These are phyloP conservation scores for Stenoptilia bipunctidactyla DNA, from an alignment of 2,888 invertebrate genomes.

Conservation along the genomic window DNA sequence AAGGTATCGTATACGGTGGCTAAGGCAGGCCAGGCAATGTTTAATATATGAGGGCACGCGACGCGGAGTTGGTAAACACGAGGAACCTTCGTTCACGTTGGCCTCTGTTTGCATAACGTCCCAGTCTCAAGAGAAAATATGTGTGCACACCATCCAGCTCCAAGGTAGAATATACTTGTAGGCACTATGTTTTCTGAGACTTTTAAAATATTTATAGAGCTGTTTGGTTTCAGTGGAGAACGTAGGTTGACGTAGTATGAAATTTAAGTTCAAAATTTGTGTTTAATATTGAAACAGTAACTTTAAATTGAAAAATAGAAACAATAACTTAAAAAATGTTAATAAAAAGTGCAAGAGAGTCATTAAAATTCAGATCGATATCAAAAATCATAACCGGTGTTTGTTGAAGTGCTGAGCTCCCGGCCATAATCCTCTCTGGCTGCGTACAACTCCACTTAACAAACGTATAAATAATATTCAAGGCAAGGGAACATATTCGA, in stretches of 20 bases:
- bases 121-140: slow-evolving; percentile 69
- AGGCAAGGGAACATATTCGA: slow-evolving; percentile 67
- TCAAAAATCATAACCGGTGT: slow-evolving; percentile 53
- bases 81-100: slow-evolving; percentile 57
- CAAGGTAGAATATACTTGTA: slow-evolving; percentile 40
- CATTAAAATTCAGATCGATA: slow-evolving; percentile 20
- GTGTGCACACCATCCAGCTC: slow-evolving; percentile 63
- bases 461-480: slow-evolving; percentile 72
- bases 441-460: slow-evolving; percentile 65
- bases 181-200: slow-evolving; percentile 53
- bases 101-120: slow-evolving; percentile 61
- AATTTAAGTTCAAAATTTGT: no score
- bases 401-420: slow-evolving; percentile 66
- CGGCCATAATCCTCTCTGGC: slow-evolving; percentile 55
- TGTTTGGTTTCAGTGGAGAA: slow-evolving; percentile 1
- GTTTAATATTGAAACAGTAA: no score
- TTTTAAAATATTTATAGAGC: slow-evolving; percentile 31
- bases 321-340: neutral
- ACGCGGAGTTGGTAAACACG: slow-evolving; percentile 62
- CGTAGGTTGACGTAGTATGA: no score
- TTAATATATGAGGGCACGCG: slow-evolving; percentile 69
- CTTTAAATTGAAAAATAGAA: neutral
- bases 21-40: slow-evolving; percentile 42
- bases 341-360: slow-evolving; percentile 12
- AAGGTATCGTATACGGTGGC: slow-evolving; percentile 5